Conservation (phyloP, 2,113 vertebrate species). For the Fregata magnificens region DNA sequence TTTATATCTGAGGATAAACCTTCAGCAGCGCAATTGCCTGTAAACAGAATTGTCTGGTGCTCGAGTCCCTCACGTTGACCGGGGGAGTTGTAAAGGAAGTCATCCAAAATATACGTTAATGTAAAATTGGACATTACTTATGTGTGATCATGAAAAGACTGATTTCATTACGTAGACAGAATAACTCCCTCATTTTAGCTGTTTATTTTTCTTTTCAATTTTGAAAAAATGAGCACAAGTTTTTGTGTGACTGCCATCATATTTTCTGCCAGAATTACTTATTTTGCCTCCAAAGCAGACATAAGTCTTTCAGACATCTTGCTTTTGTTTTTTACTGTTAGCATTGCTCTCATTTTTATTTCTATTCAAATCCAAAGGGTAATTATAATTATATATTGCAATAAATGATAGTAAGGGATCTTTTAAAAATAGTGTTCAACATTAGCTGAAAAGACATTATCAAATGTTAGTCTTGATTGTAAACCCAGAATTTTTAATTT, state of each 20-base stretch:
- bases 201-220: not conserved
- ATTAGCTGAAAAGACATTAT: not conserved
- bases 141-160: not conserved
- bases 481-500: not conserved
- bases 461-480: not conserved
- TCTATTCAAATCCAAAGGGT: not conserved
- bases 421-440: not conserved
- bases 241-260: not conserved
- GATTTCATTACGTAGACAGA: not conserved
- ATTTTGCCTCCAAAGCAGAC: not conserved
- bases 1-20: not conserved
- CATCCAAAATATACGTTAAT: not conserved
- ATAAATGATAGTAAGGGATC: not conserved
- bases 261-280: not conserved
- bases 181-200: not conserved
- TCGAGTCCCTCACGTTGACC: fast-evolving
- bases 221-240: not conserved
- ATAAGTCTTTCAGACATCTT: not conserved
- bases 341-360: not conserved
- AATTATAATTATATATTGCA: not conserved
- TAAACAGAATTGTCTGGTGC: not conserved
- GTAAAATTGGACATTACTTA: not conserved
- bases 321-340: not conserved
- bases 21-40: not conserved
- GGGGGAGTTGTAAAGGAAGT: not conserved